Conservation (phyloP, 2,113 vertebrate species). For the Sporophila hypoxantha region DNA sequence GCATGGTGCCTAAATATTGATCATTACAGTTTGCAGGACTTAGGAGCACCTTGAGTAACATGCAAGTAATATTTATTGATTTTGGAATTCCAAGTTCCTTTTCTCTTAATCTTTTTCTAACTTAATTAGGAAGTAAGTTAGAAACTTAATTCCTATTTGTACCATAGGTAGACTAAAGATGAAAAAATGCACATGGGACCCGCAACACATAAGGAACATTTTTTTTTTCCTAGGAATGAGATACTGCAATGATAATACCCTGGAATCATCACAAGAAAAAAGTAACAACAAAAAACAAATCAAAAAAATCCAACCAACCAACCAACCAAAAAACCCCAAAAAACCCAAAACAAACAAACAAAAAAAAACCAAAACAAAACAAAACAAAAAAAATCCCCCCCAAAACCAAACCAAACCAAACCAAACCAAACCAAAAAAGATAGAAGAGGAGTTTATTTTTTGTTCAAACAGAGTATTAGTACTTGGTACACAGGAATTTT, state of each 20-base stretch:
- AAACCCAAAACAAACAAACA: too few relatives aligned
- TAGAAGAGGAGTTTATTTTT: neutral
- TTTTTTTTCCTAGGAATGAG: neutral
- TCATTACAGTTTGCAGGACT: neutral
- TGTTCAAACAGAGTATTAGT: too few relatives aligned
- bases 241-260: neutral
- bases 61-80: neutral
- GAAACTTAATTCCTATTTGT: neutral
- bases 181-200: neutral
- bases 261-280: too few relatives aligned
- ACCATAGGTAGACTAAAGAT: neutral
- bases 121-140: neutral
- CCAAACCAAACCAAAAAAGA: too few relatives aligned
- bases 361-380: too few relatives aligned
- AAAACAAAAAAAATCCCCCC: too few relatives aligned
- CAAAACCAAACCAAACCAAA: too few relatives aligned
- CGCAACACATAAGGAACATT: rapidly evolving
- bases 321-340: too few relatives aligned
- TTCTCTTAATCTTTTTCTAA: neutral
- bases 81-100: neutral
- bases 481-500: neutral
- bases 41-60: neutral
- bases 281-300: too few relatives aligned
- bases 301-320: neutral
- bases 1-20: neutral